Percentiles rank a stretch among this genome's conserved stretches.
Conservation (phyloP, 2,113 vertebrate genomes). For the Hydropotes inermis region DNA sequence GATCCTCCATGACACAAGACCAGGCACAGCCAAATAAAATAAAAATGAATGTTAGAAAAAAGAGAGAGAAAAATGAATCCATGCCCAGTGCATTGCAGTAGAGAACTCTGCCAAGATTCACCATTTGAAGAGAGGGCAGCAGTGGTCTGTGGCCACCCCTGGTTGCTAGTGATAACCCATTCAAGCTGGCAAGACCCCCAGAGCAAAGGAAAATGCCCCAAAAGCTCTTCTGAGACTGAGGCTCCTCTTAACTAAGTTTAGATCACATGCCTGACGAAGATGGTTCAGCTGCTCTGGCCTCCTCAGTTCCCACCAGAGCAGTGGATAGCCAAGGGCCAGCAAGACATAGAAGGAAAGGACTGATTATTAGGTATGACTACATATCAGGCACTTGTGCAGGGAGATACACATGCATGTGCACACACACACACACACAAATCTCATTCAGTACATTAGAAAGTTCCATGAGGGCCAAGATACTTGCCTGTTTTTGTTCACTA, state of each 20-base stretch:
- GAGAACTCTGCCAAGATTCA: background rate
- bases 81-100: background rate
- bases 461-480: background rate
- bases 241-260: background rate
- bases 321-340: background rate
- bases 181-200: background rate
- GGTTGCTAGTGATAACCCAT: background rate
- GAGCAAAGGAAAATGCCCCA: background rate
- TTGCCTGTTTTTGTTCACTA: background rate
- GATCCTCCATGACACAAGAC: background rate
- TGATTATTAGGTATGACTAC: background rate
- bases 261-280: background rate
- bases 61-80: background rate
- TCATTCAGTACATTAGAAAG: background rate
- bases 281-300: background rate
- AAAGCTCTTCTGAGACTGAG: background rate
- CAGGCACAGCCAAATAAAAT: background rate
- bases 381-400: background rate
- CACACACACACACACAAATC: background rate
- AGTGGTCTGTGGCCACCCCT: background rate
- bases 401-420: fast-evolving
- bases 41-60: background rate
- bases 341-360: background rate
- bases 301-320: background rate
- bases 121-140: background rate